Evolutionary conservation across 2,797 vertebrate species (phyloP).

Genomic region (Melanotaenia nigrans): DNA sequence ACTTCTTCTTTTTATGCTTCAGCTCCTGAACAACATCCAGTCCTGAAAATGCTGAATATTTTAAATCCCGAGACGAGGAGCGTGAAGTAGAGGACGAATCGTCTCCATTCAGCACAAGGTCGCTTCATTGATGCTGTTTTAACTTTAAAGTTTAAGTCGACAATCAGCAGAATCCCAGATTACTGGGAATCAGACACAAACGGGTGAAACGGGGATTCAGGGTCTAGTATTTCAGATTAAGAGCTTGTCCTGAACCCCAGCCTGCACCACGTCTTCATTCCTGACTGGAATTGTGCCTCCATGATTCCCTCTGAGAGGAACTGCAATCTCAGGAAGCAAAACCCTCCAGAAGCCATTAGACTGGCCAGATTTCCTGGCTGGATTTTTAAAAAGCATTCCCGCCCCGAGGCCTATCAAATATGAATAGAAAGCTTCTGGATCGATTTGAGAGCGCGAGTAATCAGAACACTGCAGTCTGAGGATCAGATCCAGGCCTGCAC

Average conservation of each 20-base stretch:
- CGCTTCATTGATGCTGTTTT: background rate
- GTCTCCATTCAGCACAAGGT: background rate
- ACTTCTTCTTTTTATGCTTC: slow-evolving; percentile 70
- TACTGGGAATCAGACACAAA: too few species aligned
- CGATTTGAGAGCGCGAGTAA: slow-evolving; percentile 77
- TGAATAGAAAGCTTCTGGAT: slow-evolving; percentile 80
- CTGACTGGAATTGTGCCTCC: background rate
- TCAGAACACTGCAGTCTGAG: slow-evolving; percentile 78
- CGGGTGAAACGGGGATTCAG: too few species aligned
- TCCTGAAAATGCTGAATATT: slow-evolving; percentile 81
- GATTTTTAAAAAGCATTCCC: slow-evolving; percentile 73
- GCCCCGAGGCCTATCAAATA: slow-evolving; percentile 83
- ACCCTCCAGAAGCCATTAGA: slow-evolving; percentile 70
- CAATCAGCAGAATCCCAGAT: too few species aligned
- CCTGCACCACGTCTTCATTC: background rate
- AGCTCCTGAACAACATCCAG: slow-evolving; percentile 62
- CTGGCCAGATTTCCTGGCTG: slow-evolving; percentile 72
- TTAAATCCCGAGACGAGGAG: slow-evolving; percentile 71
- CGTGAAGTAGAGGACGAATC: slow-evolving; percentile 42
- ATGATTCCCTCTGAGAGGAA: slow-evolving; percentile 26
- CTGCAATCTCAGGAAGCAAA: slow-evolving; percentile 62
- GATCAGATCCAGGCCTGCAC: slow-evolving; percentile 47
- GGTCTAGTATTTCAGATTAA: too few species aligned
- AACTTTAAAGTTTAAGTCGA: background rate
- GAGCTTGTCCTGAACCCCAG: too few species aligned